These are phyloP conservation scores for Tinamus major DNA, from an alignment of 2,797 vertebrate species.

Conservation along the genomic window DNA sequence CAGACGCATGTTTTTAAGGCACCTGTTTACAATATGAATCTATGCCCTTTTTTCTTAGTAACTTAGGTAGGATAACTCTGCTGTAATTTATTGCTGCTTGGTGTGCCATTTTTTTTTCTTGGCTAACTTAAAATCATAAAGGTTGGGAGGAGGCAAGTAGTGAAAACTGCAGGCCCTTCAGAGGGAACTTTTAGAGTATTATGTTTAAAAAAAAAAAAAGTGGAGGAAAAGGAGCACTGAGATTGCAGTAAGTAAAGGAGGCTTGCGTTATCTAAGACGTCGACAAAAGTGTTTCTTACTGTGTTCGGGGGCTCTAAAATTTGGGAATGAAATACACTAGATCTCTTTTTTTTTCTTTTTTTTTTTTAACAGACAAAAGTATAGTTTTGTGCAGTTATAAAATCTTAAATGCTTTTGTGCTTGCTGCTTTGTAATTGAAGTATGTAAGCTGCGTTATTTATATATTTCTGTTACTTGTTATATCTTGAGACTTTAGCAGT, in stretches of 20 bases:
- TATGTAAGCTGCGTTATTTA: neutral
- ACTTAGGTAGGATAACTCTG: neutral
- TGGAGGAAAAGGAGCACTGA: neutral
- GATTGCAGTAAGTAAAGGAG: neutral
- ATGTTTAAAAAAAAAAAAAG: neutral
- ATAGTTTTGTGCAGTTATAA: neutral
- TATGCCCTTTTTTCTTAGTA: neutral
- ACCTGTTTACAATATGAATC: conserved; percentile 30
- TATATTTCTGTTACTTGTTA: neutral
- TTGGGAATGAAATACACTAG: neutral
- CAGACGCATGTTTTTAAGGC: conserved; percentile 57
- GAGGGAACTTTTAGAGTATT: neutral
- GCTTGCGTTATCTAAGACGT: conserved; percentile 14
- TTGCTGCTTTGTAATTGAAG: conserved; percentile 61
- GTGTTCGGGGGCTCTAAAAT: neutral
- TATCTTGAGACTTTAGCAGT: neutral
- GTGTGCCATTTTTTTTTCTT: conserved; percentile 7
- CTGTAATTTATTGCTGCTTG: conserved; percentile 55
- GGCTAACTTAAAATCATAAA: neutral
- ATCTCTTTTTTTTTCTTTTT: neutral
- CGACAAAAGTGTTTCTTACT: neutral
- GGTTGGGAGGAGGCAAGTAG: neutral
- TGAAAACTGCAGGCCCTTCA: neutral
- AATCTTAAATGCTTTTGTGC: conserved; percentile 66
- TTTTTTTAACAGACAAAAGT: neutral